Base-by-base conservation (phyloP, 2,888 invertebrate species). In the Calliphora vomitoria region DNA sequence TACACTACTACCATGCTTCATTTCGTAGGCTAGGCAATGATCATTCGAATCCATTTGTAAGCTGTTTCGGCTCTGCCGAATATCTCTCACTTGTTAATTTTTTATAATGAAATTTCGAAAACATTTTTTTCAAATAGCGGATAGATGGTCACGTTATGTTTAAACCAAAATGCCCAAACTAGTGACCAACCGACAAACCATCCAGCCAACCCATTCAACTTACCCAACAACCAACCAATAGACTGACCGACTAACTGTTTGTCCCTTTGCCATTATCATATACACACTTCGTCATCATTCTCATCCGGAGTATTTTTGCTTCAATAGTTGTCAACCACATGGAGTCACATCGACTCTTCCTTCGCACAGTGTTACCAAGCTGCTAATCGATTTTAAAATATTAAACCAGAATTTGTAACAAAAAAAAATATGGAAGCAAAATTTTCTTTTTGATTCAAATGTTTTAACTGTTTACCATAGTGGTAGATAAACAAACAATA, bases 221-320 rank as follows among this genome's bases (percentile, higher is more conserved):
- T 41, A 62, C 47, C 35, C 35, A 35, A 44, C 72, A 53, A 47
- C 41, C 35, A 53, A 50, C 20, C 38, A 76, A 60, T 35, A 50
- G 8, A 53, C 25, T 41, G 55, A 18, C 53, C 62, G 60, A 31
- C 71, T 72, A 79, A 84, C 44, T 55, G 50, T 64, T 64, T 76
- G 55, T 68, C 25, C 38, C 13, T 72, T 68, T n/a, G 38, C 47
- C 47, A 72, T 79, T 74, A 79, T 79, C 74, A 74, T 60, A 50
- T 64, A 71, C 60, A 35, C 20, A 38, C 20, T 64, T 20, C 44
- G 8, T 20, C 58, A 64, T 75, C n/a, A 44, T 68, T 66, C 11
- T n/a, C 31, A 44, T 75, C 58, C 60, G 47, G 25, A 31, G 11
- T 74, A 35, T 55, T 53, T 64, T 75, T 82, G 60, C 76, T 64